Evolutionary conservation across 2,113 vertebrate genomes (phyloP).

Genomic region (Campylorhamphus procurvoides): DNA sequence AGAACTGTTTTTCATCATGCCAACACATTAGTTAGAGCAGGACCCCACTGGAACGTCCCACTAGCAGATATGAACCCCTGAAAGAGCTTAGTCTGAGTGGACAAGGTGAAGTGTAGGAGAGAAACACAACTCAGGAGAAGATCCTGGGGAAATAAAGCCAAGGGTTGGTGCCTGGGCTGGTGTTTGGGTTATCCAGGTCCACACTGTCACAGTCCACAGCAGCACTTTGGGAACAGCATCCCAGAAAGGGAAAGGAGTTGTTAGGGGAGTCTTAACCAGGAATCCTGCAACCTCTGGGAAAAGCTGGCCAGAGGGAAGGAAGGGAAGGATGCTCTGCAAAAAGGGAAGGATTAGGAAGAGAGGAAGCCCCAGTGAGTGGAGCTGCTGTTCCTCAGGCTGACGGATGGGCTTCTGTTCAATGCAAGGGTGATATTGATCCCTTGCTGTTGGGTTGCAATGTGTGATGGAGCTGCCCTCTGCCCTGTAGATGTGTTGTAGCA

Average conservation of each 20-base stretch:
- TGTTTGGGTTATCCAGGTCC: background rate
- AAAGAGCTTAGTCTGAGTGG: background rate
- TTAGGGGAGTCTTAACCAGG: background rate
- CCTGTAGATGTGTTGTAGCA: slow-evolving; percentile 54
- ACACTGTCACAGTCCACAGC: accelerated
- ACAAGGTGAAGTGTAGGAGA: background rate
- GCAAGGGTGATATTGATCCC: slow-evolving; percentile 72
- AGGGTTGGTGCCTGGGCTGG: background rate
- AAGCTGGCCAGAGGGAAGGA: background rate
- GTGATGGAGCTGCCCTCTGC: slow-evolving; percentile 63
- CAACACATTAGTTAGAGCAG: background rate
- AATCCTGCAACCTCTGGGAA: background rate
- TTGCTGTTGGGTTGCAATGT: slow-evolving; percentile 49
- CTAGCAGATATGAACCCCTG: background rate
- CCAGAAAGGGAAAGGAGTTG: background rate
- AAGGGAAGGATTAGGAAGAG: background rate
- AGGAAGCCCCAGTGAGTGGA: slow-evolving; percentile 1
- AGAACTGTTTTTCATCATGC: background rate
- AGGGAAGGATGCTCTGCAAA: background rate
- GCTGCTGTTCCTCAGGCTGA: slow-evolving; percentile 56
- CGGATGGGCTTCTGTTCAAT: slow-evolving; percentile 59
- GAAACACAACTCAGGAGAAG: background rate
- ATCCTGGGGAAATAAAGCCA: background rate
- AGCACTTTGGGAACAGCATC: background rate
- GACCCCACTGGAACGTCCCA: background rate